Evolutionary conservation across 2,797 vertebrate genomes (phyloP), one percentile per base, ranked within the genome.

Genomic region (Hippocampus kuda): DNA sequence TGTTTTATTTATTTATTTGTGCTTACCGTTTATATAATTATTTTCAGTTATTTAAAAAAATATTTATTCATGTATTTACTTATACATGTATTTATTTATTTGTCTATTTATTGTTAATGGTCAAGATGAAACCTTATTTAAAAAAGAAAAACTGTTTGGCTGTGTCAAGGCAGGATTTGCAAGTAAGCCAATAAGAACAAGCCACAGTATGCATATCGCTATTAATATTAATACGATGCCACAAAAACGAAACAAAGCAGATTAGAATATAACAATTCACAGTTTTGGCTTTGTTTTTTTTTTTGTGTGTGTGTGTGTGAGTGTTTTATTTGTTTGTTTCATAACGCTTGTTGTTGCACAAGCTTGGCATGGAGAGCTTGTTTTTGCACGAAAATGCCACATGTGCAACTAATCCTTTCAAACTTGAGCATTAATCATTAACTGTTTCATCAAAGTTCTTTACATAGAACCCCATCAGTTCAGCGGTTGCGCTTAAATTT

Each of bases 361-460:
- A 26, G 16, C n/a, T 3, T 64, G 62, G 41, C 62, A 44, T 26
- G 4, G 12, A 41, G 62, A 63, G 38, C 26, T 63, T 63, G 22
- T 63, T 63, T 63, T 63, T 24, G 34, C 61, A 41, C 38, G 22
- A 64, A 64, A 64, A 64, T 18, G 18, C 34, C 20, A 63, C 41
- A 24, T 16, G 41, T 26, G 62, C 62, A 64, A 60, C 30, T 60
- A 60, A 60, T 60, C 62, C 62, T 64, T 44, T 46, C 13, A 8
- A 46, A 46, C 62, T 16, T n/a, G 62, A 64, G 22, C 62, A 44
- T 64, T 46, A 24, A 44, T 64, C 41, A 64, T 44, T 64, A 64
- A 64, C 62, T 16, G 11, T 41, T 42, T 41, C 10, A 63, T 63
- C 60, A 41, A 62, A 62, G 0, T 8, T 38, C 11, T 22, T 62